phyloP scores from a whole-genome alignment of 1,140 invertebrate species.

The Eumaeus atala region DNA sequence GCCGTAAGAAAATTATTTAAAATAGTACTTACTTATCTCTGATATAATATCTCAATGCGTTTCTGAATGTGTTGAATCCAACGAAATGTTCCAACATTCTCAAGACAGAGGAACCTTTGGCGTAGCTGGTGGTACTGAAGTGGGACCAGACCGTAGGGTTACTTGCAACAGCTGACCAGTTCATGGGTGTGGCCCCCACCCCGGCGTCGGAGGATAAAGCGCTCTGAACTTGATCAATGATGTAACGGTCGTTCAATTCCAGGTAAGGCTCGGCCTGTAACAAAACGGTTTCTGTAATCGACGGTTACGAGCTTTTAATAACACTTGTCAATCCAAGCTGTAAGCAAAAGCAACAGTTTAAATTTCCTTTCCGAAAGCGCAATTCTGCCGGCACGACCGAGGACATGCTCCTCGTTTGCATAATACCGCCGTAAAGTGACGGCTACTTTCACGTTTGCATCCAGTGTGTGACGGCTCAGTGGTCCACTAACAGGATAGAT shows the following conservation, averaged over 20 bases:
- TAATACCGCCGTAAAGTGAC: too few species aligned
- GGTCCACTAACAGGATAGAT: too few species aligned
- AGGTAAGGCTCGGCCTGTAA: slow-evolving; percentile 64
- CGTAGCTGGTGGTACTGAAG: slow-evolving; percentile 83
- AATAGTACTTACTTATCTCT: slow-evolving; percentile 60
- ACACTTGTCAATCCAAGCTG: too few species aligned
- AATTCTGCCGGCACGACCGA: too few species aligned
- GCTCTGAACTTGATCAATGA: slow-evolving; percentile 79
- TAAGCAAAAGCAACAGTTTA: too few species aligned
- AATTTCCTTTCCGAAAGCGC: too few species aligned
- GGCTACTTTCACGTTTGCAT: too few species aligned
- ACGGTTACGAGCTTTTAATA: too few species aligned
- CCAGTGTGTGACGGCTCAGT: too few species aligned
- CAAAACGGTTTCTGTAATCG: slow-evolving; percentile 6
- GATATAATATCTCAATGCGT: slow-evolving; percentile 76
- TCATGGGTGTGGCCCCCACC: slow-evolving; percentile 77
- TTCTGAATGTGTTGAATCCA: slow-evolving; percentile 78
- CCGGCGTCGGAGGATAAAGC: slow-evolving; percentile 80
- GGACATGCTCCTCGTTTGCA: too few species aligned
- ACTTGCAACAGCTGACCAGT: slow-evolving; percentile 39
- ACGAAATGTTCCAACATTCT: slow-evolving; percentile 85
- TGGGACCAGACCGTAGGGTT: slow-evolving; percentile 74
- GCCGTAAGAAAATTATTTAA: background rate
- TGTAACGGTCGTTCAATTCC: slow-evolving; percentile 75
- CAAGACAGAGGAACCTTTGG: slow-evolving; percentile 80